A percentile compares a stretch with the other conserved stretches of the same genome.
phyloP scores from a whole-genome alignment of 2,888 invertebrate genomes.

The Heliconius cydno region DNA sequence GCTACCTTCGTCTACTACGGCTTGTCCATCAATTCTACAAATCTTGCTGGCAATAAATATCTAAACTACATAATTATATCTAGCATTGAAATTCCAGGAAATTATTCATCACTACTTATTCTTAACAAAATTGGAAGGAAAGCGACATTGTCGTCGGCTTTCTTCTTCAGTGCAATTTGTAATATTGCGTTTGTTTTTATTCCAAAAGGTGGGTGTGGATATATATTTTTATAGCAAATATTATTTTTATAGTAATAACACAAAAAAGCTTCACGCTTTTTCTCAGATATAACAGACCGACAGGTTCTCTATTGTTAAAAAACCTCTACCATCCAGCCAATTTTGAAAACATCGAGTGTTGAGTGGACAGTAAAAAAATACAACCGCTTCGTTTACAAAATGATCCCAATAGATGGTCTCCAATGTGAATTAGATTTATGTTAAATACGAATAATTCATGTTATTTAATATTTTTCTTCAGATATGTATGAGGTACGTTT shows the following conservation, averaged over 20 bases:
- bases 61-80: conserved; percentile 87
- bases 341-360: too few species aligned
- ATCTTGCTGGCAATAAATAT: conserved; percentile 88
- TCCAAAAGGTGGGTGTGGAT: conserved; percentile 77
- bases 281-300: too few species aligned
- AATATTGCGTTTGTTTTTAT: conserved; percentile 71
- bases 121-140: conserved; percentile 86
- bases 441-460: not conserved
- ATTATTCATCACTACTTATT: conserved; percentile 83
- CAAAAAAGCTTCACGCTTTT: too few species aligned
- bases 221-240: not conserved
- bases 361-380: too few species aligned
- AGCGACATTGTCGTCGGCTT: conserved; percentile 82
- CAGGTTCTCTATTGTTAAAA: too few species aligned
- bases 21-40: conserved; percentile 89
- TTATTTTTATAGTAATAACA: not conserved
- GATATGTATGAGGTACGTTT: conserved; percentile 67
- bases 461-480: conserved; percentile 43
- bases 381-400: too few species aligned
- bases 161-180: conserved; percentile 83
- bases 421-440: too few species aligned
- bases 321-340: too few species aligned
- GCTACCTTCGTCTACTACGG: conserved; percentile 92
- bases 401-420: too few species aligned
- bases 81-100: conserved; percentile 88